Evolutionary conservation across 2,113 vertebrate species (phyloP), one percentile per base, ranked within the genome.

Genomic region (Choloepus hoffmanni): DNA sequence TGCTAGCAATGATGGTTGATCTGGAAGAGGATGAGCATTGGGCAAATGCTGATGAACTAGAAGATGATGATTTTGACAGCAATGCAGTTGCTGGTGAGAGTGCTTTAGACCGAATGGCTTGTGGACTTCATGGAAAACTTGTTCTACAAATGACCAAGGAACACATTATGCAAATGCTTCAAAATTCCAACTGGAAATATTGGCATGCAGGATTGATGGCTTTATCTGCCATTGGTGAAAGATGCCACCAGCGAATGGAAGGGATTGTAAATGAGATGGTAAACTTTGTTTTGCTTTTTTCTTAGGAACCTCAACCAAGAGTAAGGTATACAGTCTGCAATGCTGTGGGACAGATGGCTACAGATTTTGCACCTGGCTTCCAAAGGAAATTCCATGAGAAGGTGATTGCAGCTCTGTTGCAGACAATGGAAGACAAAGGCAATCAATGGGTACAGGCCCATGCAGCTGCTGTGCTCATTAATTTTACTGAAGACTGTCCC

Each of bases 381-480:
- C 99, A 99, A 82, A 99, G 99, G 98, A 99, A 99, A 94, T 99
- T 99, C 97, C 99, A 99, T 1, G 99, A 99, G 96, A 99, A 99
- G 99, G 99, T 99, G 70, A 99, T 99, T 97, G 99, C 99, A 24
- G 99, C 99, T 13, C 98, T 99, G 95, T 98, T 99, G 13, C 99
- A 99, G 98, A 99, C 99, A 68, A 99, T 99, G 99, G 99, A 99
- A 96, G 99, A 99, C 98, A 99, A 99, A 98, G 99, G 98, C 72
- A 99, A 99, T 97, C 99, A 99, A 4, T 98, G 99, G 10, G 99
- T 99, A 83, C 99, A 99, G 98, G 99, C 99, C 23, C 99, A 99
- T 0, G 99, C 99, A 0, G 99, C 99, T 0, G 99, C 99, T 0
- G 99, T 99, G 0, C 99, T 99, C 90, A 99, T 99, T 72, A 99